Evolutionary conservation across 2,113 vertebrate species (phyloP).

Genomic region (Paramormyrops kingsleyae): DNA sequence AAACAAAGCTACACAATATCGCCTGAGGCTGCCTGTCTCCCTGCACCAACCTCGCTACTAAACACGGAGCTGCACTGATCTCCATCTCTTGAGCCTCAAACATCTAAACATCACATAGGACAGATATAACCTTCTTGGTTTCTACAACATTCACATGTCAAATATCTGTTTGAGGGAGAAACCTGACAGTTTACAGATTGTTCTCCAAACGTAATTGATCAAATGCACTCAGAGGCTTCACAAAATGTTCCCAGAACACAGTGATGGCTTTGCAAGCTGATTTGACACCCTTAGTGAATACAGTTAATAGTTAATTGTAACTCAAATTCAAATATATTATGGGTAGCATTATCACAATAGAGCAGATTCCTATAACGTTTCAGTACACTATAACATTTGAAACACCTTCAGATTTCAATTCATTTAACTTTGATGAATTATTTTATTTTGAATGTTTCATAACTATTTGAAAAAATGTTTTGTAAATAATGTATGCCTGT

Average conservation of each 20-base stretch:
- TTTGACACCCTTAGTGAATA: neutral
- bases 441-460: neutral
- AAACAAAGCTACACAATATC: neutral
- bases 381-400: neutral
- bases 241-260: neutral
- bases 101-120: neutral
- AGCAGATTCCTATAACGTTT: neutral
- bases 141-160: neutral
- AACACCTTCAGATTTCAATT: neutral
- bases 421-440: neutral
- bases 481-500: neutral
- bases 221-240: neutral
- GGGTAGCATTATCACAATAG: neutral
- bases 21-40: neutral
- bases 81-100: neutral
- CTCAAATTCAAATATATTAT: neutral
- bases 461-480: neutral
- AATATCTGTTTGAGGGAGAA: neutral
- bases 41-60: neutral
- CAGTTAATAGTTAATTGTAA: neutral
- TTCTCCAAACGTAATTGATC: neutral
- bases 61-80: neutral
- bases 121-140: neutral
- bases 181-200: neutral
- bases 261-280: neutral